A percentile compares a stretch with the other conserved stretches of the same genome.
These are phyloP conservation scores for Cyrtonyx montezumae DNA, from an alignment of 2,113 vertebrate species.

Conservation along the genomic window DNA sequence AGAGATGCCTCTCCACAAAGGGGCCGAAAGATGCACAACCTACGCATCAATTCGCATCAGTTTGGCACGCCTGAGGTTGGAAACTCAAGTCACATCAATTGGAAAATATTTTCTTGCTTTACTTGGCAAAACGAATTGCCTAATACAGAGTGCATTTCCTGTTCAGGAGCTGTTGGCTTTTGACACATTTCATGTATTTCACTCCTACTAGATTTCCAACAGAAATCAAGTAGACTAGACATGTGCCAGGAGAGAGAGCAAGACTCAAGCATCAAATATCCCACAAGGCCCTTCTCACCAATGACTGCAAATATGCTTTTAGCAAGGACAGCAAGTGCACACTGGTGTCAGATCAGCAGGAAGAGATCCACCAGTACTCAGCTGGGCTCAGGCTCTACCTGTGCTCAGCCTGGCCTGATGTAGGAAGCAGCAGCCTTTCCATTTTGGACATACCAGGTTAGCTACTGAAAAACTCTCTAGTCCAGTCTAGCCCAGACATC, in stretches of 20 bases:
- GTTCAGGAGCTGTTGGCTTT: background rate
- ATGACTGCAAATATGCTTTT: background rate
- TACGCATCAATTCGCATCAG: background rate
- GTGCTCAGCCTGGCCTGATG: background rate
- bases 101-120: conserved; percentile 56
- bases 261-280: conserved; percentile 12
- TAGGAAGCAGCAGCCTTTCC: background rate
- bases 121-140: conserved; percentile 23
- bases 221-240: background rate
- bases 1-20: background rate
- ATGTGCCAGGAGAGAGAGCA: conserved; percentile 25
- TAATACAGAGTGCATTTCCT: background rate
- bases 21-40: background rate
- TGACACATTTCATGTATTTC: background rate
- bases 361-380: background rate
- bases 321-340: background rate
- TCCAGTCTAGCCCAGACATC: background rate
- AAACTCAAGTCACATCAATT: conserved; percentile 3
- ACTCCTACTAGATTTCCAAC: conserved; percentile 36
- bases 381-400: background rate
- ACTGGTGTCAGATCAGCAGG: background rate
- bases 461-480: background rate
- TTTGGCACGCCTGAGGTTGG: background rate
- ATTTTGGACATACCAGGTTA: background rate
- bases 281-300: background rate